Evolutionary conservation across 2,797 vertebrate genomes (phyloP), one percentile per base, ranked within the genome.

Genomic region (Clarias laeviceps): DNA sequence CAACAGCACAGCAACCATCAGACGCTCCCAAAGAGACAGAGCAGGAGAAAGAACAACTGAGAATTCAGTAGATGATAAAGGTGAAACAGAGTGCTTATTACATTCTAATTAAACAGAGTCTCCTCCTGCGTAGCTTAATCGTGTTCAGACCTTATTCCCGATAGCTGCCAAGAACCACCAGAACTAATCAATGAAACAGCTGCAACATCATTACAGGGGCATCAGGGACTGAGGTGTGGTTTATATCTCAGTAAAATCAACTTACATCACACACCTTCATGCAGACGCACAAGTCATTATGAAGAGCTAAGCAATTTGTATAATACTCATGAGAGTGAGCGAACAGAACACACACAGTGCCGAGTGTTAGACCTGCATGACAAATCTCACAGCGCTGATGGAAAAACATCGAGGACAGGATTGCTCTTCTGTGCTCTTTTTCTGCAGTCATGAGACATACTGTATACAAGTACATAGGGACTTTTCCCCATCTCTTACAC

Each of bases 121-220:
- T 91, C 69, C 76, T 87, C 78, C 88, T 68, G 70, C 32, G 85
- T 82, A 83, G 79, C 83, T 83, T 87, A 88, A 90, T 88, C 80
- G 82, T 29, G 66, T 86, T 83, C 54, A 54, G 85, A 80, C 88
- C 85, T 88, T 85, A 83, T 78, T 87, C 82, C 86, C 74, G 80
- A 66, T 54, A 50, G 61, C 69, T 77, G 76, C 14, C 77, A 62
- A 86, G 78, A 89, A 90, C 88, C 61, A 91, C 86, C 88, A 91
- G 89, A 91, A 89, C 90, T 91, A 91, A 91, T 94, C 92, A 92
- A 85, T 87, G 87, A 90, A 90, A 91, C 85, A 89, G 90, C 92
- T 91, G 92, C 91, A 90, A 82, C 86, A 92, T 93, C 90, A 88
- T 90, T 89, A 88, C 90, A 80, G 80, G 89, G 88, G 80, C 64